phyloP scores from a whole-genome alignment of 2,797 vertebrate species.

The Menidia menidia region DNA sequence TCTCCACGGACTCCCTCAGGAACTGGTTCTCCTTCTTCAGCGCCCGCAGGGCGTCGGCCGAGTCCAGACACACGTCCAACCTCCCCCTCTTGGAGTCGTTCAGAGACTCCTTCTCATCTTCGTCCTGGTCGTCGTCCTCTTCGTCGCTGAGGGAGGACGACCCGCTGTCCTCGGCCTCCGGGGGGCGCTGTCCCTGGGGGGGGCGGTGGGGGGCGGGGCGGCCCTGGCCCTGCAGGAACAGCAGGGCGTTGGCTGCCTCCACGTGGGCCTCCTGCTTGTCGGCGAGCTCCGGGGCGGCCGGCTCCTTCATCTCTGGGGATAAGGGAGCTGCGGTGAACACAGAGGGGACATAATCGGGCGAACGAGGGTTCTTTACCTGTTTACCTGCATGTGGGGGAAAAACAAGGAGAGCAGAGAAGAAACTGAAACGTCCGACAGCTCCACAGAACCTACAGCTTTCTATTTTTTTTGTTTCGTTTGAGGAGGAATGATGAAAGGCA shows the following conservation, averaged over 20 bases:
- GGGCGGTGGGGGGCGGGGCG: conserved; percentile 41
- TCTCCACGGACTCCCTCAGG: conserved; percentile 81
- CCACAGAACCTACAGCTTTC: too few relatives aligned
- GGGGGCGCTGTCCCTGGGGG: conserved; percentile 40
- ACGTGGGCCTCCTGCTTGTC: conserved; percentile 85
- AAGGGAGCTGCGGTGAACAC: conserved; percentile 73
- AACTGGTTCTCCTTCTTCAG: conserved; percentile 81
- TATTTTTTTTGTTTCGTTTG: too few relatives aligned
- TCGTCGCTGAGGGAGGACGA: conserved; percentile 74
- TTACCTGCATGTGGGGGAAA: conserved; percentile 72
- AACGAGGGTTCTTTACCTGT: conserved; percentile 85
- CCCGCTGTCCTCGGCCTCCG: conserved; percentile 59
- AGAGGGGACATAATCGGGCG: conserved; percentile 83
- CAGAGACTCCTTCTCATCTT: conserved; percentile 48
- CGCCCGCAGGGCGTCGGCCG: conserved; percentile 70
- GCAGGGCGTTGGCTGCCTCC: conserved; percentile 83
- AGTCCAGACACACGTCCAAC: conserved; percentile 50
- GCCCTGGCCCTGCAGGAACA: conserved; percentile 84
- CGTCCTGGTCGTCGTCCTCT: conserved; percentile 44
- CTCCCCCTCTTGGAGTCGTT: conserved; percentile 68
- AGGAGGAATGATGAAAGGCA: too few relatives aligned
- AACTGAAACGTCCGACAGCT: not conserved
- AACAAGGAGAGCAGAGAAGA: not conserved
- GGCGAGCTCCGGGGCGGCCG: conserved; percentile 59
- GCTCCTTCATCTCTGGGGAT: conserved; percentile 76